Conservation (phyloP, 2,797 vertebrate species). For the Sebastiscus albofasciatus region DNA sequence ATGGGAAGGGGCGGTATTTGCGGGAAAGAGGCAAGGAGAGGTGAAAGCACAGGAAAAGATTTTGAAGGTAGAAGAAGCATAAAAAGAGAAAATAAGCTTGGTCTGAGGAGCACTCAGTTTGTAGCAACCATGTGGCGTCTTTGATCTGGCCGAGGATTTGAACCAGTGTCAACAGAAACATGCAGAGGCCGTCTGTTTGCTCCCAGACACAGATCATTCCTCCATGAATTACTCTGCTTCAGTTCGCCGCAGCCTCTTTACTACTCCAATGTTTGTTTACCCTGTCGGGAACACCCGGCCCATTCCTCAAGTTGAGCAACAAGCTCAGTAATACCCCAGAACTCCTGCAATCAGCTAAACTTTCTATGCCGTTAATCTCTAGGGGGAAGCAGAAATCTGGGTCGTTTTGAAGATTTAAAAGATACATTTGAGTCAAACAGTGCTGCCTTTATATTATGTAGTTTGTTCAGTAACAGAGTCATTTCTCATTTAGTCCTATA, state of each 20-base stretch:
- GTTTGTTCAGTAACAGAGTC: conserved; percentile 14
- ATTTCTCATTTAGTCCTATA: conserved; percentile 19
- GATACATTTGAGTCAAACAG: conserved; percentile 22
- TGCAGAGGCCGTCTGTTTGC: conserved; percentile 60
- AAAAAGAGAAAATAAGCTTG: conserved; percentile 55
- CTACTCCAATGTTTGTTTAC: conserved; percentile 71
- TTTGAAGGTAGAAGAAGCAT: conserved; percentile 40
- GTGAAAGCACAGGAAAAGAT: conserved; percentile 45
- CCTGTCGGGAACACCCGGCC: conserved; percentile 48
- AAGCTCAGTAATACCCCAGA: conserved; percentile 52
- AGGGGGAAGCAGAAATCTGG: conserved; percentile 11
- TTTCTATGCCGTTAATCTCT: conserved; percentile 45
- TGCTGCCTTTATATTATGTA: conserved; percentile 36
- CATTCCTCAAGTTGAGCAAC: conserved; percentile 61
- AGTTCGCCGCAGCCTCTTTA: conserved; percentile 49
- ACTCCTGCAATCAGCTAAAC: conserved; percentile 58
- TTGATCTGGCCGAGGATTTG: conserved; percentile 76
- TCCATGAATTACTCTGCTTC: conserved; percentile 60
- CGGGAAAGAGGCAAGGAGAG: conserved; percentile 38
- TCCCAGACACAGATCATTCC: conserved; percentile 68
- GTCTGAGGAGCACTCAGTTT: conserved; percentile 45
- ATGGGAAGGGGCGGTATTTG: conserved; percentile 22
- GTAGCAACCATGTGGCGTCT: conserved; percentile 71
- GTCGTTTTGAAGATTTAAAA: conserved; percentile 49
- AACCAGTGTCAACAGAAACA: conserved; percentile 73